Evolutionary conservation across 2,113 vertebrate genomes (phyloP), one percentile per base, ranked within the genome.

Genomic region (Caranx ignobilis): DNA sequence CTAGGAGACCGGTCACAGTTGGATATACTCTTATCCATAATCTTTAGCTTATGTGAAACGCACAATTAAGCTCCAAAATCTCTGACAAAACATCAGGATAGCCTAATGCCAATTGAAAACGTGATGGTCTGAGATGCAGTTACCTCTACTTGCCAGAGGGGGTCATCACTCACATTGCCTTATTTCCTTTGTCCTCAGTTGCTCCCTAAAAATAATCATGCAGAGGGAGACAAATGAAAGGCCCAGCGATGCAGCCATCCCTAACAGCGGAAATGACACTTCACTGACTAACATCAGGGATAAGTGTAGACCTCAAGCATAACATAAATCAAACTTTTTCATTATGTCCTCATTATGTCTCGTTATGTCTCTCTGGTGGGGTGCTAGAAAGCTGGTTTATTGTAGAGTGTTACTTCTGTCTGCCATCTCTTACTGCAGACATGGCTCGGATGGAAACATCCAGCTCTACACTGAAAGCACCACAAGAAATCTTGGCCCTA

Each of bases 141-240:
- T 45, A 19, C 54, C 26, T 21, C 6, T 18, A 3, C 37, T 35
- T 3, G 63, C 85, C 94, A 93, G 73, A 59, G 90, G 94, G 81
- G 32, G 88, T 55, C 85, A 37, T 57, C 56, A 59, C 52, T 60
- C 26, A 34, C 47, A 48, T 48, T 68, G 59, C 8, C 68, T 61
- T 77, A 26, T 26, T 48, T 48, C 39, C 16, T 7, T 71, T 92
- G 79, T 92, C 82, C 85, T 87, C 54, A 82, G 4, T 54, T 76
- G 81, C 70, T 83, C 87, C 61, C 31, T 43, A 1, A 67, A 48
- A 62, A 68, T 47, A 18, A 52, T 62, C 43, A 63, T 39, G 21
- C 1, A 47, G 18, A 21, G 18, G 32, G 12, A 65, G 43, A 37
- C 5, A 5, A 18, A 64, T 31, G 48, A 75, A 62, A 54, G 65